Evolutionary conservation across 2,888 invertebrate genomes (phyloP), one percentile per base, ranked within the genome.

Genomic region (Leptinotarsa juncta): DNA sequence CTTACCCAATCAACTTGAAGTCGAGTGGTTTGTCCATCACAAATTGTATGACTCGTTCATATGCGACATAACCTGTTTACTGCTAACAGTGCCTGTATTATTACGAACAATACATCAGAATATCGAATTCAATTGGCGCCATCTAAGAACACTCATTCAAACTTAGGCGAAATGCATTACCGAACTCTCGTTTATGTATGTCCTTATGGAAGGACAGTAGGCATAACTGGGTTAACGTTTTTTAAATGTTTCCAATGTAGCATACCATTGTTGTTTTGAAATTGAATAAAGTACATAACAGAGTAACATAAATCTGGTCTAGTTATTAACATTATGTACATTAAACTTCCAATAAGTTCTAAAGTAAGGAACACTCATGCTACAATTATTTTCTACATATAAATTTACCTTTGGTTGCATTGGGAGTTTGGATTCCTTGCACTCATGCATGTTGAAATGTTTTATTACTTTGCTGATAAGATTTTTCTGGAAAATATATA

Each of bases 281-380:
- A 81, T 73, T 77, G 73, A 53, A 78, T 78, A n/a, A 78, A 79
- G 67, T 80, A 80, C 14, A 72, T 77, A 48, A 81, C 74, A 20
- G 65, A 67, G 71, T 67, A 79, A 71, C 79, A 74, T 42, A 80
- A 23, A 69, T 81, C 79, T 23, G 78, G 79, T 65, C 78, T 76
- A 15, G 70, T 71, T 16, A 70, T 72, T 15, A 75, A 23, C 80
- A 80, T 80, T 0, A 80, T 66, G 55, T 80, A 80, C 81, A 81
- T 81, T 12, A 60, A 12, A 14, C 49, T 49, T 15, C 79, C 77
- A 20, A 79, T 67, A 20, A 79, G 70, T 73, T 79, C 73, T 53
- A 72, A 73, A 67, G 20, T 77, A 77, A 3, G 23, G 3, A 23
- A 23, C 23, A 23, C 23, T 23, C 3, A 23, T 3, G 23, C 23